Percentiles rank a stretch among this genome's conserved stretches.
phyloP scores from a whole-genome alignment of 2,113 vertebrate species.

The Dasyprocta punctata region DNA sequence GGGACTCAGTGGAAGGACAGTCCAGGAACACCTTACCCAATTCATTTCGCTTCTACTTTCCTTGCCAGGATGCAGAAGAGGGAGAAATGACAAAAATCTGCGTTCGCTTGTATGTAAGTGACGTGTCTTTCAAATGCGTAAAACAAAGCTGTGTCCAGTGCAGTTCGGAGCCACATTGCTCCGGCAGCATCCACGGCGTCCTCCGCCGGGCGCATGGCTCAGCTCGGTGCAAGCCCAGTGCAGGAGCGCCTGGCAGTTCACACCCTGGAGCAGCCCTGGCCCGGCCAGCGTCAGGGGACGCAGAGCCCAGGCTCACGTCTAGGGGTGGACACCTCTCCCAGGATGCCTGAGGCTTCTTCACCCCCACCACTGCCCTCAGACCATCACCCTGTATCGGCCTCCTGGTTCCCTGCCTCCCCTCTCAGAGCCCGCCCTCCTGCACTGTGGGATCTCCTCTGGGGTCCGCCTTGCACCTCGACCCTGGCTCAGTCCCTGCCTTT shows the following conservation, averaged over 20 bases:
- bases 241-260: neutral
- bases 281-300: neutral
- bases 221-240: neutral
- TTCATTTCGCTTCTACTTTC: neutral
- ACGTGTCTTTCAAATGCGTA: neutral
- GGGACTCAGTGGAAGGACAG: neutral
- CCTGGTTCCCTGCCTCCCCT: too few relatives aligned
- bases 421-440: too few relatives aligned
- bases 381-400: neutral
- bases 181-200: neutral
- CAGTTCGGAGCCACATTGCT: neutral
- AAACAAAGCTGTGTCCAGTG: neutral
- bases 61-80: neutral
- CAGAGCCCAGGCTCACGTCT: neutral
- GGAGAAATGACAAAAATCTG: neutral
- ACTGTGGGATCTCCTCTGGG: neutral
- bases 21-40: neutral
- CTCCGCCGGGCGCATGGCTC: neutral
- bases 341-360: fast-evolving
- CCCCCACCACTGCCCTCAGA: neutral
- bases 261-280: too few relatives aligned
- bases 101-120: neutral
- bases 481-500: neutral
- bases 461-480: neutral
- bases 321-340: neutral